These are phyloP conservation scores for Halocynthia roretzi DNA, from an alignment of 23 tunicate species.

Conservation along the genomic window DNA sequence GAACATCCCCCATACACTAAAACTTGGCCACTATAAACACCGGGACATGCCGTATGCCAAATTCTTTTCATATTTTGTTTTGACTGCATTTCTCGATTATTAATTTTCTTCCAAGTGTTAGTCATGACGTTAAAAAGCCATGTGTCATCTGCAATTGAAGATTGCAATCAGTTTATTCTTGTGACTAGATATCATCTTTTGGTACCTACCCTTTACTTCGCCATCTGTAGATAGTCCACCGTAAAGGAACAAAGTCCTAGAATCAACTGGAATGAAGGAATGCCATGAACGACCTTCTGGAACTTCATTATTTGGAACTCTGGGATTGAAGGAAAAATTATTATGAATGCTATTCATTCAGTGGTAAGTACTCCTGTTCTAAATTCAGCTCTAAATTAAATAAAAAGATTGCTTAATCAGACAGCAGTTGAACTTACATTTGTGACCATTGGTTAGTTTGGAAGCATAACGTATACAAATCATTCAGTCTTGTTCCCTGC, in stretches of 20 bases:
- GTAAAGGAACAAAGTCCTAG: constrained; percentile 1
- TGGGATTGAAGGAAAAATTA: no score
- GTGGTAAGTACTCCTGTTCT: no score
- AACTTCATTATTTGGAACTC: no score
- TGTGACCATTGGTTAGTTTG: constrained; percentile 26
- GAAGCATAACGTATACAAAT: constrained; percentile 22
- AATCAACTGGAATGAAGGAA: constrained; percentile 1
- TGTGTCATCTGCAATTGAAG: not conserved
- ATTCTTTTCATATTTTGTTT: not conserved
- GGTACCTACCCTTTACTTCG: no score
- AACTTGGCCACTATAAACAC: not conserved
- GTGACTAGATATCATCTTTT: no score
- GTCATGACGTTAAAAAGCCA: not conserved
- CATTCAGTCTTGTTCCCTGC: constrained; percentile 27
- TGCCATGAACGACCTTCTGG: constrained; percentile 28
- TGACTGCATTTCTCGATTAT: not conserved
- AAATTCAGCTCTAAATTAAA: no score
- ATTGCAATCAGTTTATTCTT: constrained; percentile 1
- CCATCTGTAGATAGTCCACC: constrained; percentile 2
- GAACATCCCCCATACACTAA: constrained; percentile 2
- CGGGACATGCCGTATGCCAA: constrained; percentile 13
- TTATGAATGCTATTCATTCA: no score
- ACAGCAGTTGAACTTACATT: constrained; percentile 17
- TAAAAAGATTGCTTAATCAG: no score
- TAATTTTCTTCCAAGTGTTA: constrained; percentile 4